phyloP scores from a whole-genome alignment of 1,140 invertebrate species.

The Dendrolimus kikuchii region DNA sequence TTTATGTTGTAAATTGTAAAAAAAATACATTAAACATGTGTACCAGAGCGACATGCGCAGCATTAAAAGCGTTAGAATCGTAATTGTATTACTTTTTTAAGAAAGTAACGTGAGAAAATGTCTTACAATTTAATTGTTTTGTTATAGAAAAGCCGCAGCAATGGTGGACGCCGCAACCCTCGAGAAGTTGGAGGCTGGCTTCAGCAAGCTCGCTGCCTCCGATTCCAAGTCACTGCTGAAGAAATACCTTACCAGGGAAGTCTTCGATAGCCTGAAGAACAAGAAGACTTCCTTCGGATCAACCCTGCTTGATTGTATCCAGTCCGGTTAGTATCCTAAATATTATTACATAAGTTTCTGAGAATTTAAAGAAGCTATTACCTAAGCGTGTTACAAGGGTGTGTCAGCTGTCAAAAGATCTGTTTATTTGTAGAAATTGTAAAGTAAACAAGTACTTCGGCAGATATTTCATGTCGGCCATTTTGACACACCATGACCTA shows the following conservation, averaged over 20 bases:
- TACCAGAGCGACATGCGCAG: conserved; percentile 61
- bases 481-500: too few relatives aligned
- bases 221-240: conserved; percentile 96
- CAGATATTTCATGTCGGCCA: too few relatives aligned
- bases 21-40: conserved; percentile 46
- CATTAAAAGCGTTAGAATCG: conserved; percentile 58
- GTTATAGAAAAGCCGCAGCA: conserved; percentile 79
- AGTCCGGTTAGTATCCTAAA: conserved; percentile 78
- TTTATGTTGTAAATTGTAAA: conserved; percentile 11
- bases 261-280: conserved; percentile 92
- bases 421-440: too few relatives aligned
- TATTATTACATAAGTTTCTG: neutral
- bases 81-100: conserved; percentile 12
- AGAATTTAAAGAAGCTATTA: neutral
- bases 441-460: too few relatives aligned
- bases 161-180: conserved; percentile 91
- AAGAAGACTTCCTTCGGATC: conserved; percentile 94
- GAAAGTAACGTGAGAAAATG: neutral
- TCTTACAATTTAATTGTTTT: neutral
- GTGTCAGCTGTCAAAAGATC: too few relatives aligned
- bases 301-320: conserved; percentile 91
- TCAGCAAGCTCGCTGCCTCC: conserved; percentile 88
- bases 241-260: conserved; percentile 92
- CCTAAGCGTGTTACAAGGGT: neutral
- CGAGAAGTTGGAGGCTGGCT: conserved; percentile 92